phyloP scores from a whole-genome alignment of 2,797 vertebrate genomes.

The Natrix natrix region DNA sequence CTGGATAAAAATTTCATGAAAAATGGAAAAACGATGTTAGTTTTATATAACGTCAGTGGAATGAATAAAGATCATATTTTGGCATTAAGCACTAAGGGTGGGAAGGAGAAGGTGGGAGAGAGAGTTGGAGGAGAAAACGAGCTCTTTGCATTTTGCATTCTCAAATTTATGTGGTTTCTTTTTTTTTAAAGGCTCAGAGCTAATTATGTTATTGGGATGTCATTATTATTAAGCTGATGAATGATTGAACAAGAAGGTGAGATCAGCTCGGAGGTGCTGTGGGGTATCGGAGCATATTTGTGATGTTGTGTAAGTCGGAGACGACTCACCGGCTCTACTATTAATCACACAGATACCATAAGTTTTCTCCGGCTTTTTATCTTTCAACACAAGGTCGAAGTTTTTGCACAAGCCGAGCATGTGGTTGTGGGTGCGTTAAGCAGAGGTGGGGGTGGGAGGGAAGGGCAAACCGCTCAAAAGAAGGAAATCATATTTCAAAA shows the following conservation, averaged over 20 bases:
- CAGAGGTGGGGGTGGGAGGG: neutral
- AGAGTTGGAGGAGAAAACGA: slow-evolving; percentile 28
- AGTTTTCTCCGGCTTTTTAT: slow-evolving; percentile 65
- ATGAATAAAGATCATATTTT: slow-evolving; percentile 78
- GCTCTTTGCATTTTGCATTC: slow-evolving; percentile 57
- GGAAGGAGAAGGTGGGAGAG: slow-evolving; percentile 46
- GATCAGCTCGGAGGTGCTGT: slow-evolving; percentile 54
- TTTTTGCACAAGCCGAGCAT: slow-evolving; percentile 55
- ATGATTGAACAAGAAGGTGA: slow-evolving; percentile 76
- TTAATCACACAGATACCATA: slow-evolving; percentile 70
- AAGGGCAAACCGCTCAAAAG: slow-evolving; percentile 46
- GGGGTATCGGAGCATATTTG: slow-evolving; percentile 64
- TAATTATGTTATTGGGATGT: slow-evolving; percentile 96
- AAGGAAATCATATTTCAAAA: slow-evolving; percentile 64
- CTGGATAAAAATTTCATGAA: slow-evolving; percentile 80
- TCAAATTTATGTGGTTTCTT: slow-evolving; percentile 69
- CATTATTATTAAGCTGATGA: slow-evolving; percentile 92
- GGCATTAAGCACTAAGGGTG: slow-evolving; percentile 73
- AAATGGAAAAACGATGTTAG: slow-evolving; percentile 74
- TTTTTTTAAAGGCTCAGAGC: slow-evolving; percentile 62
- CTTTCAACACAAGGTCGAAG: slow-evolving; percentile 72
- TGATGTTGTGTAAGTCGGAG: slow-evolving; percentile 65
- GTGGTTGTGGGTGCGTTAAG: slow-evolving; percentile 23
- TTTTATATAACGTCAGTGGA: slow-evolving; percentile 78
- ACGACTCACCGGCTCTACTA: slow-evolving; percentile 57